Percentiles rank a stretch among this genome's conserved stretches.
These are phyloP conservation scores for Mustelus asterias DNA, from an alignment of 2,113 vertebrate species.

Conservation along the genomic window DNA sequence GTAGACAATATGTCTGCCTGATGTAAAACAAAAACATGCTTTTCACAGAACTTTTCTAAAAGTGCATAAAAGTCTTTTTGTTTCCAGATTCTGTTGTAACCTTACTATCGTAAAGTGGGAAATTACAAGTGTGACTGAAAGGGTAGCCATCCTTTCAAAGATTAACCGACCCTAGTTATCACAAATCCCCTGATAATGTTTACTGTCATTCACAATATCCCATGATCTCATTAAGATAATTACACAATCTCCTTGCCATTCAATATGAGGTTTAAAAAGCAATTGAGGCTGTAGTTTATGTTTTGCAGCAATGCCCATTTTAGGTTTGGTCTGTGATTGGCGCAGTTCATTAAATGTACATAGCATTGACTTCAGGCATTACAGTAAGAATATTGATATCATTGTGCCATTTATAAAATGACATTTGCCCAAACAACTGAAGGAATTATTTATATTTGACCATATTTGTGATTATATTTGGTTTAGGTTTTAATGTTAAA, in stretches of 20 bases:
- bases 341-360: neutral
- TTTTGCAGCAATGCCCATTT: neutral
- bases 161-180: neutral
- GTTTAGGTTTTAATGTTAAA: neutral
- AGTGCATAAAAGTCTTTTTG: conserved; percentile 13
- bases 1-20: neutral
- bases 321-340: neutral
- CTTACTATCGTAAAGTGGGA: neutral
- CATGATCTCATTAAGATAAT: neutral
- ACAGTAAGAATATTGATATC: neutral
- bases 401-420: neutral
- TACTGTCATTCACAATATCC: neutral
- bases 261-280: neutral
- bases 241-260: neutral
- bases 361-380: neutral
- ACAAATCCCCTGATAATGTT: neutral
- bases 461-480: neutral
- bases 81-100: neutral
- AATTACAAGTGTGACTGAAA: neutral
- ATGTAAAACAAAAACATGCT: conserved; percentile 14
- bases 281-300: neutral
- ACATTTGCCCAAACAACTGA: neutral
- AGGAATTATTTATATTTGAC: neutral
- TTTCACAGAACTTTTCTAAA: neutral
- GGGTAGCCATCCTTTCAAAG: neutral